phyloP scores from a whole-genome alignment of 1,140 invertebrate species.

The Myzus persicae region DNA sequence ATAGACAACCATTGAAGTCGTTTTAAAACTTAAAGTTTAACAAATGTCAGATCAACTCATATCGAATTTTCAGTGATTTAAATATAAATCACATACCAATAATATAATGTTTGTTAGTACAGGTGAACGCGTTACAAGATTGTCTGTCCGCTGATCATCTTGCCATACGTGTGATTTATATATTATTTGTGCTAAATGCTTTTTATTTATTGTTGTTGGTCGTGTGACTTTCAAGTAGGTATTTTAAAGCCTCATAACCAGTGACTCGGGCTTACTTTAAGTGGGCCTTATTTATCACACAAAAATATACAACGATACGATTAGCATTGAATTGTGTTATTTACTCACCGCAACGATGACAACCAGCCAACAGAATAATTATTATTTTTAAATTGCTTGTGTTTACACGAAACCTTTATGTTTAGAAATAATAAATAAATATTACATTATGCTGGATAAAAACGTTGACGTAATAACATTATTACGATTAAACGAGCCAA shows the following conservation, averaged over 20 bases:
- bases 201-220: neutral
- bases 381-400: neutral
- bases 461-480: neutral
- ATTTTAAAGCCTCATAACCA: neutral
- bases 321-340: neutral
- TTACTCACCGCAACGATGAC: neutral
- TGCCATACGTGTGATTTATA: neutral
- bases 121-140: no score
- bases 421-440: conserved; percentile 2
- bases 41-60: no score
- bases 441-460: neutral
- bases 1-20: no score
- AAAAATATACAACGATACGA: neutral
- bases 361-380: neutral
- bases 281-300: neutral
- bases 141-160: no score
- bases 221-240: neutral
- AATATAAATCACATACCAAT: no score
- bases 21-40: no score
- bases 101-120: no score
- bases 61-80: no score
- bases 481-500: neutral
- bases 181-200: neutral
- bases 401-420: neutral
- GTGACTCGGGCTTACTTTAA: neutral